phyloP scores from a whole-genome alignment of 1,140 invertebrate genomes.

The Parasteatoda tepidariorum region DNA sequence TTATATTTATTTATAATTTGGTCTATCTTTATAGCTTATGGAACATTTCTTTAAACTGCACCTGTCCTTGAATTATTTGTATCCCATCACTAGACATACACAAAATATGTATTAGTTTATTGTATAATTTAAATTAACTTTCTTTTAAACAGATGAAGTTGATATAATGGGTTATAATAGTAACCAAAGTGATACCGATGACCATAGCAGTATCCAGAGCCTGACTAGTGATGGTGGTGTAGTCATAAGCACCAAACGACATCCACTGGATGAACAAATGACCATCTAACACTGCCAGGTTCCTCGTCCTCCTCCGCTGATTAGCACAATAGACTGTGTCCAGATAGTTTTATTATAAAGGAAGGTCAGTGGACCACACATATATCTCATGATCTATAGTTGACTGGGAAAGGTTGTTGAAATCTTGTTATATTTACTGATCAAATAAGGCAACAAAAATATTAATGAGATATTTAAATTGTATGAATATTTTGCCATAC shows the following conservation, averaged over 20 bases:
- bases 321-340: constrained; percentile 61
- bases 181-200: constrained; percentile 86
- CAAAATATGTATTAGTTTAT: no score
- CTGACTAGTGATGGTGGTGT: constrained; percentile 82
- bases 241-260: constrained; percentile 78
- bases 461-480: constrained; percentile 53
- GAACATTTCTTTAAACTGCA: no score
- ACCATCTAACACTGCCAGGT: constrained; percentile 61
- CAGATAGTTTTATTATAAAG: constrained; percentile 57
- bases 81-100: no score
- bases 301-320: constrained; percentile 59
- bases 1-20: no score
- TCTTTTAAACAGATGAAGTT: constrained; percentile 88
- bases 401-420: constrained; percentile 28
- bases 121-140: no score
- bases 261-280: constrained; percentile 68
- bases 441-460: constrained; percentile 11
- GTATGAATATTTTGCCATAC: constrained; percentile 55
- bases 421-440: constrained; percentile 21
- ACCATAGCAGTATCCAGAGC: constrained; percentile 80
- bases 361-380: constrained; percentile 29
- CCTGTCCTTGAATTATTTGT: no score
- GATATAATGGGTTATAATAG: constrained; percentile 88
- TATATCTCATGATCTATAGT: constrained; percentile 50
- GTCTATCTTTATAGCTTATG: no score